Conservation (phyloP, 2,113 vertebrate species). For the Rhabdornis inornatus region DNA sequence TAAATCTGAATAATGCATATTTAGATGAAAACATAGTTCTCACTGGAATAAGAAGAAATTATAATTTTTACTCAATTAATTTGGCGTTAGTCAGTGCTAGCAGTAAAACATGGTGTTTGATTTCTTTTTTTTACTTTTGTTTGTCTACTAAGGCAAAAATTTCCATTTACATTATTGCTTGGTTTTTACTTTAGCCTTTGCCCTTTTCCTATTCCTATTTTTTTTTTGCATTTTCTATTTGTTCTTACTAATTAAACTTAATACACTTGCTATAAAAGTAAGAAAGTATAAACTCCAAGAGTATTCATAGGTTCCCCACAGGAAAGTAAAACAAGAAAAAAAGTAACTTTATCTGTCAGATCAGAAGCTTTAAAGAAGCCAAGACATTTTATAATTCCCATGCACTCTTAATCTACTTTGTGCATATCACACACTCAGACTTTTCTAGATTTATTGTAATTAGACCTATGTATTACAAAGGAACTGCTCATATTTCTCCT, state of each 20-base stretch:
- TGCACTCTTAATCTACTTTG: conserved; percentile 47
- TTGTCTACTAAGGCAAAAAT: background rate
- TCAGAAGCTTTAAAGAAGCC: conserved; percentile 38
- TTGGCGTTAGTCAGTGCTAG: background rate
- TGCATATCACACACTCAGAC: conserved; percentile 37
- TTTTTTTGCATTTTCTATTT: background rate
- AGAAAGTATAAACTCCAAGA: background rate
- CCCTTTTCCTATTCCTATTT: background rate
- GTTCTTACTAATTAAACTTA: background rate
- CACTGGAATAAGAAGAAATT: background rate
- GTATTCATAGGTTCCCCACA: background rate
- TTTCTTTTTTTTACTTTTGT: background rate
- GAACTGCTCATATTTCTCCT: conserved; percentile 7
- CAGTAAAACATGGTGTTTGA: background rate
- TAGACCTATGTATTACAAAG: conserved; percentile 59
- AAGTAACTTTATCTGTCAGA: background rate
- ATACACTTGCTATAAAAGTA: background rate
- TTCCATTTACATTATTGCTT: background rate
- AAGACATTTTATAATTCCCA: conserved; percentile 14
- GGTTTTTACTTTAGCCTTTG: background rate
- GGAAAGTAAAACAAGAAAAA: background rate
- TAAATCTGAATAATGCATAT: background rate
- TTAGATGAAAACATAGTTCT: background rate
- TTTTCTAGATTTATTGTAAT: conserved; percentile 58
- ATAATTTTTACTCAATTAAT: background rate